Evolutionary conservation across 2,797 vertebrate genomes (phyloP).

Genomic region (Pteronotus mesoamericanus): DNA sequence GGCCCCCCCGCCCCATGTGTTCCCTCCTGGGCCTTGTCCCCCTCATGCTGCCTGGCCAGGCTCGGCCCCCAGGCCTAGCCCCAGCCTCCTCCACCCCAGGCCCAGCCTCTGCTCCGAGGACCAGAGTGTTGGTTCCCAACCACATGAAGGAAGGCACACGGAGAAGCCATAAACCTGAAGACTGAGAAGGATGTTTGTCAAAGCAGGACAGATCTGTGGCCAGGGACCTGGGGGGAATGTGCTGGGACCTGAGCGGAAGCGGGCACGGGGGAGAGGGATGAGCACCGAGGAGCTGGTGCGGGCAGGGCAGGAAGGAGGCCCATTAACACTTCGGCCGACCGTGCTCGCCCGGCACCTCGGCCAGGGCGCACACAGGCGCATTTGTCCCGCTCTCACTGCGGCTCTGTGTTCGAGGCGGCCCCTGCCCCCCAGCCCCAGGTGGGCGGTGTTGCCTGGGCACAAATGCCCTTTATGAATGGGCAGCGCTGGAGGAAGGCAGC

Average conservation of each 20-base stretch:
- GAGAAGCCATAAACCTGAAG: conserved; percentile 56
- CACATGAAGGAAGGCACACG: conserved; percentile 53
- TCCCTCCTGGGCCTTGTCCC: background rate
- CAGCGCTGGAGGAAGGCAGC: conserved; percentile 43
- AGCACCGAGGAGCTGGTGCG: conserved; percentile 49
- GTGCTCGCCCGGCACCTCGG: conserved; percentile 48
- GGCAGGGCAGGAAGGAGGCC: conserved; percentile 74
- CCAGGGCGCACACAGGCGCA: conserved; percentile 58
- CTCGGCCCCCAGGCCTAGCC: background rate
- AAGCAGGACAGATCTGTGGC: conserved; percentile 53
- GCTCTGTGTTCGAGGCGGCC: conserved; percentile 57
- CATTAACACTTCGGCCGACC: conserved; percentile 76
- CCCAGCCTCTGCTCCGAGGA: background rate
- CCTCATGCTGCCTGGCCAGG: background rate
- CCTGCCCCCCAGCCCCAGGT: conserved; percentile 39
- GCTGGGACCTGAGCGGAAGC: conserved; percentile 28
- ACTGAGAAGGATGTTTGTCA: conserved; percentile 64
- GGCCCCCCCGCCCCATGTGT: background rate
- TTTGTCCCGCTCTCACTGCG: conserved; percentile 61
- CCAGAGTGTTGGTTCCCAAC: conserved; percentile 32
- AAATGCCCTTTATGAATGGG: conserved; percentile 70
- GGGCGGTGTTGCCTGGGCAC: conserved; percentile 60
- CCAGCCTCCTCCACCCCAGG: background rate
- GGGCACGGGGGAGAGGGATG: conserved; percentile 38
- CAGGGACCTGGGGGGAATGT: background rate